Evolutionary conservation across 2,113 vertebrate species (phyloP).

Genomic region (Atlantisia rogersi): DNA sequence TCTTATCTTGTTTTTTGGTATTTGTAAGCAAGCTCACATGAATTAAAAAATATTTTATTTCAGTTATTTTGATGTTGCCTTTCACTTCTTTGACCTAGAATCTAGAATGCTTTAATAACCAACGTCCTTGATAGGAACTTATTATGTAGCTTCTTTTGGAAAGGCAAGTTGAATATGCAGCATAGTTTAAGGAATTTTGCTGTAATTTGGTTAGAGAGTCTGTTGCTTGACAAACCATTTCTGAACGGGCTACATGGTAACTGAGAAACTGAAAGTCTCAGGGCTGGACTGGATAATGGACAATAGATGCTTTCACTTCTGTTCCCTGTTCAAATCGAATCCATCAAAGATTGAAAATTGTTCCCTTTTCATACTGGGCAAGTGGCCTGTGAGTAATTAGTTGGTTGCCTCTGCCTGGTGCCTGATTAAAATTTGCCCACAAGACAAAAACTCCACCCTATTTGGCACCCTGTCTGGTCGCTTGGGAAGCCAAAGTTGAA

Average conservation of each 20-base stretch:
- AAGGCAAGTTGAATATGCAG: constrained; percentile 7
- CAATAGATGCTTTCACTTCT: constrained; percentile 57
- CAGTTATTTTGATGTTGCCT: constrained; percentile 26
- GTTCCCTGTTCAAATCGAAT: constrained; percentile 16
- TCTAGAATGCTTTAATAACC: constrained; percentile 16
- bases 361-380: constrained; percentile 36
- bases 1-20: background rate
- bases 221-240: constrained; percentile 47
- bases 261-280: background rate
- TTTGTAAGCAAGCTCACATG: background rate
- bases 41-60: constrained; percentile 39
- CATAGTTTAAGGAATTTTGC: constrained; percentile 16
- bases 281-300: background rate
- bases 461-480: background rate
- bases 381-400: constrained; percentile 25
- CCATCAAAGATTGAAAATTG: constrained; percentile 15
- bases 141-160: constrained; percentile 39
- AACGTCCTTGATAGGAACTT: constrained; percentile 19
- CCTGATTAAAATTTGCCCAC: constrained; percentile 18
- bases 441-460: background rate
- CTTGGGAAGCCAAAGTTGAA: background rate
- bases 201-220: constrained; percentile 43
- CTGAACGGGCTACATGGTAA: background rate
- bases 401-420: constrained; percentile 27
- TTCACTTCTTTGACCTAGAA: constrained; percentile 50